Conservation (phyloP, 1,140 invertebrate species). For the Dinothrombium tinctorium region DNA sequence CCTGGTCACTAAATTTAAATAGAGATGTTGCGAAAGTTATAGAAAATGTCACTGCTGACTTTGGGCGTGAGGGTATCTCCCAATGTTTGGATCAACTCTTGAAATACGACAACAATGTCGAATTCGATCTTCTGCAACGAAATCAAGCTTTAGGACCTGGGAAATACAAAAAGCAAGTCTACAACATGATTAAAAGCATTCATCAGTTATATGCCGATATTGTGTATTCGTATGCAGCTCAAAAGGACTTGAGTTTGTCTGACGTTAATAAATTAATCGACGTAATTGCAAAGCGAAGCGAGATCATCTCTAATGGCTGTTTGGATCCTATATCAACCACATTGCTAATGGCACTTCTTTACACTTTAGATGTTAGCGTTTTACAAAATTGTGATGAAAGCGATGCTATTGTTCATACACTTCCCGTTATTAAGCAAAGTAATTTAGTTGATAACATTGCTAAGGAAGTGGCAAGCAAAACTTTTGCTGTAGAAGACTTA, state of each 20-base stretch:
- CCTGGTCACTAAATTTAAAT: slow-evolving; percentile 36
- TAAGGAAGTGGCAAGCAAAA: slow-evolving; percentile 24
- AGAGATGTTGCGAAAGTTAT: slow-evolving; percentile 33
- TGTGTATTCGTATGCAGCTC: slow-evolving; percentile 61
- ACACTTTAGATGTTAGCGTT: slow-evolving; percentile 50
- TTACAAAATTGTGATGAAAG: slow-evolving; percentile 38
- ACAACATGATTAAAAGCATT: slow-evolving; percentile 49
- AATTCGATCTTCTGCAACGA: slow-evolving; percentile 48
- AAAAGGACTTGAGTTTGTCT: slow-evolving; percentile 38
- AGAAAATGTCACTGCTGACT: slow-evolving; percentile 36
- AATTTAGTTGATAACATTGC: slow-evolving; percentile 33
- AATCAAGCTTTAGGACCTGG: slow-evolving; percentile 66
- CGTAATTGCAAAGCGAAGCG: slow-evolving; percentile 22
- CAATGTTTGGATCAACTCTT: slow-evolving; percentile 21
- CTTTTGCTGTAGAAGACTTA: slow-evolving; percentile 30
- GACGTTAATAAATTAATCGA: slow-evolving; percentile 26
- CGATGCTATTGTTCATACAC: slow-evolving; percentile 33
- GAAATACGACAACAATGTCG: slow-evolving; percentile 32
- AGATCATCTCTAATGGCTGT: slow-evolving; percentile 21
- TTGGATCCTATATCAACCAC: slow-evolving; percentile 50
- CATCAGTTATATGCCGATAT: slow-evolving; percentile 54
- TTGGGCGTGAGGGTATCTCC: slow-evolving; percentile 34
- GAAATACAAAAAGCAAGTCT: slow-evolving; percentile 48
- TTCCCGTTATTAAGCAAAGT: slow-evolving; percentile 43
- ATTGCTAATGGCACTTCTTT: slow-evolving; percentile 54